Evolutionary conservation across 2,888 invertebrate genomes (phyloP).

Genomic region (Leucoptera coffeella): DNA sequence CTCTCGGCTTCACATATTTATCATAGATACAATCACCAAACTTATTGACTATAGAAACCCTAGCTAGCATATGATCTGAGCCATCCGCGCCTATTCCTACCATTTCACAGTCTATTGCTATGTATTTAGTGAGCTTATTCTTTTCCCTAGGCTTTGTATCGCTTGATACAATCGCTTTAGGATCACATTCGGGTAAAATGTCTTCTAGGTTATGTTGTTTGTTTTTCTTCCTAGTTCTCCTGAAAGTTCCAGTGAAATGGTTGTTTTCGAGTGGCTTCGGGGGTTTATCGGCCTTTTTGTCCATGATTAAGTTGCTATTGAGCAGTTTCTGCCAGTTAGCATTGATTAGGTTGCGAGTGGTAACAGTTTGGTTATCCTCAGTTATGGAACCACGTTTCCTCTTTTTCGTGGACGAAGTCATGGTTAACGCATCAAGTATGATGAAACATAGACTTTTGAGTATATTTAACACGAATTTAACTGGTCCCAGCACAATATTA

Average conservation of each 20-base stretch:
- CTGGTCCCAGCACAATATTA: too few relatives aligned
- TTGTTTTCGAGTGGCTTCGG: slow-evolving; percentile 13
- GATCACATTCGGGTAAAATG: background rate
- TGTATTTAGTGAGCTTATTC: slow-evolving; percentile 48
- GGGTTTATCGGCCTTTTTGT: slow-evolving; percentile 21
- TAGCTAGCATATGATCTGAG: slow-evolving; percentile 71
- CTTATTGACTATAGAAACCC: slow-evolving; percentile 84
- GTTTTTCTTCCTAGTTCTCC: slow-evolving; percentile 23
- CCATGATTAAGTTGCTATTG: slow-evolving; percentile 21
- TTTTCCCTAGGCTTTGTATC: slow-evolving; percentile 9
- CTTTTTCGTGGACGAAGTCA: slow-evolving; percentile 29
- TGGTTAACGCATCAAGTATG: too few relatives aligned
- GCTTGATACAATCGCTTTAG: too few relatives aligned
- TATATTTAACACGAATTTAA: too few relatives aligned
- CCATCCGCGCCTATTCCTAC: slow-evolving; percentile 79
- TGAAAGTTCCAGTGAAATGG: slow-evolving; percentile 25
- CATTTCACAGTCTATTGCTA: slow-evolving; percentile 95
- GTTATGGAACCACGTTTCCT: slow-evolving; percentile 18
- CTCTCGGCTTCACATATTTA: slow-evolving; percentile 71
- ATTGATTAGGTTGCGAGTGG: slow-evolving; percentile 22
- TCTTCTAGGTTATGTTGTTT: slow-evolving; percentile 2
- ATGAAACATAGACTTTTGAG: too few relatives aligned
- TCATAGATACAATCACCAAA: slow-evolving; percentile 79
- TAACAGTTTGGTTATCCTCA: slow-evolving; percentile 19
- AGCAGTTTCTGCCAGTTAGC: slow-evolving; percentile 41